Conservation (phyloP, 2,888 invertebrate genomes). For the Eugnorisma glareosa region DNA sequence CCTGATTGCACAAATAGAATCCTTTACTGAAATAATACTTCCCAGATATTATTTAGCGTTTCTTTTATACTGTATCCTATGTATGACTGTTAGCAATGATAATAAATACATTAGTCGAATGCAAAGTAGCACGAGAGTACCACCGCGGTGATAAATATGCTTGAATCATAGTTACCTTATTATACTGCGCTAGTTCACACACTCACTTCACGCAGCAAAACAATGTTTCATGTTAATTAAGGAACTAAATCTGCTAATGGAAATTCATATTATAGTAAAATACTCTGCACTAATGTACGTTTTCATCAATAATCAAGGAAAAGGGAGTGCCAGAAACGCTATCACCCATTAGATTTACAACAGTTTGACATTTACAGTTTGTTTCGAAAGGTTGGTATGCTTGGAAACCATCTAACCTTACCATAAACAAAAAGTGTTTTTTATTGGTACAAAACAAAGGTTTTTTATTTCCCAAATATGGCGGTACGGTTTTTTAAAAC, state of each 20-base stretch:
- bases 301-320: slow-evolving; percentile 67
- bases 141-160: slow-evolving; percentile 50
- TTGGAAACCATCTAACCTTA: slow-evolving; percentile 16
- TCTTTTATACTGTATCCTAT: not conserved
- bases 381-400: slow-evolving; percentile 48
- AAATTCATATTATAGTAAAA: slow-evolving; percentile 60
- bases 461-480: not conserved
- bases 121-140: slow-evolving; percentile 45
- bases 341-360: slow-evolving; percentile 66
- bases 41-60: slow-evolving; percentile 14
- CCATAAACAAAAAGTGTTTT: not conserved
- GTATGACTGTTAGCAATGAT: not conserved
- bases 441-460: not conserved
- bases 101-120: slow-evolving; percentile 19
- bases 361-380: slow-evolving; percentile 62
- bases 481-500: not conserved
- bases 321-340: slow-evolving; percentile 77
- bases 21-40: slow-evolving; percentile 16
- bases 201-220: slow-evolving; percentile 41
- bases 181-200: slow-evolving; percentile 56
- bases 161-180: slow-evolving; percentile 64
- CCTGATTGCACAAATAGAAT: slow-evolving; percentile 47
- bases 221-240: slow-evolving; percentile 54
- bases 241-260: slow-evolving; percentile 34
- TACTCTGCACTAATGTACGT: slow-evolving; percentile 42